Base-by-base conservation (phyloP, 2,797 vertebrate genomes). In the Enteromius fasciolatus region DNA sequence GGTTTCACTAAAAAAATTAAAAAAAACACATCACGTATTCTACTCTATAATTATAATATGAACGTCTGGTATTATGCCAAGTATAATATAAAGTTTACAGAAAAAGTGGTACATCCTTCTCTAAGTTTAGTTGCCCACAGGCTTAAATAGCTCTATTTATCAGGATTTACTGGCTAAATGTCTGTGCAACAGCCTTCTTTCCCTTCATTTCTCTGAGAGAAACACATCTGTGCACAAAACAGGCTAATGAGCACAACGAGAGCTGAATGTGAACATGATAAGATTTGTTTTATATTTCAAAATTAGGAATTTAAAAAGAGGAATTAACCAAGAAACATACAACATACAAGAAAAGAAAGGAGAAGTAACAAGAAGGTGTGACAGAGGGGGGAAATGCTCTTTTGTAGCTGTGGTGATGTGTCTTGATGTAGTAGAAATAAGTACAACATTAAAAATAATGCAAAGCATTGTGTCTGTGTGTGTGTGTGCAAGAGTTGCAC, bases 321-420 rank as follows among this genome's bases (percentile, higher is more conserved):
- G 68, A 80, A 70, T 67, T 7, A n/a, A 11, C 12, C 31, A 46
- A 36, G 41, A 81, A 73, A 23, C 1, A 1, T 11, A 70, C 2
- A 3, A 39, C 25, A 72, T 11, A 44, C 41, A 33, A 80, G 67
- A 61, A 18, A 61, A 70, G 67, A 80, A 80, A 80, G 15, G 67
- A 61, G 78, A 80, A 80, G 78, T 80, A 52, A 31, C 0, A 0
- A 8, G 5, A 73, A 33, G 57, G 69, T 39, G 44, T 74, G 41
- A 48, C 5, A 69, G 5, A 9, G 28, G 6, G 11, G 6, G 15
- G 25, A 8, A 17, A 14, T 57, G 3, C 48, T n/a, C 10, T 31
- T 54, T 74, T 54, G 23, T 73, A 20, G 28, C 46, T 33, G 12
- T 15, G 20, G 11, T 15, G 18, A 54, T n/a, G 41, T 10, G 61